Conservation (phyloP, 2,113 vertebrate species). For the Phodopus roborovskii region DNA sequence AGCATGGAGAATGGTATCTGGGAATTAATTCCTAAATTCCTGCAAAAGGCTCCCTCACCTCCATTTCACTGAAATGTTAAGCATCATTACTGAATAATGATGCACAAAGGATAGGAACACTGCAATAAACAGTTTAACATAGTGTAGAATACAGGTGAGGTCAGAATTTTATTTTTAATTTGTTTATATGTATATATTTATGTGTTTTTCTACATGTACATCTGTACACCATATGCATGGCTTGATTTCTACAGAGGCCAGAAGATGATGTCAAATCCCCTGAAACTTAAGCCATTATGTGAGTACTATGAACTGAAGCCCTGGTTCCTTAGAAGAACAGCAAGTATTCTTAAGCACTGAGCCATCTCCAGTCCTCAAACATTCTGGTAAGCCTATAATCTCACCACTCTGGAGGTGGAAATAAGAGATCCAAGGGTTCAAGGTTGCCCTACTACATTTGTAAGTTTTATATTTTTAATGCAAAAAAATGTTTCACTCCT, state of each 20-base stretch:
- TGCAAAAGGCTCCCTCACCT: not conserved
- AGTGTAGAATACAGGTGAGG: not conserved
- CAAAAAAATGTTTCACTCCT: not conserved
- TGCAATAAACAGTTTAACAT: not conserved
- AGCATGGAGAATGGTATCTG: not conserved
- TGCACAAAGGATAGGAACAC: not conserved
- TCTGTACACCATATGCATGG: not conserved
- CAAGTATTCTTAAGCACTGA: not conserved
- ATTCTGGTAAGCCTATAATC: not conserved
- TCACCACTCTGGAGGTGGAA: not conserved
- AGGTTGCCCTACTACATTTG: not conserved
- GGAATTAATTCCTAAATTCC: conserved; percentile 43
- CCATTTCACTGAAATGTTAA: conserved; percentile 61
- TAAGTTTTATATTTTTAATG: not conserved
- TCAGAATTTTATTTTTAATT: not conserved
- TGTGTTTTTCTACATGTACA: not conserved
- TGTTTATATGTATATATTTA: not conserved
- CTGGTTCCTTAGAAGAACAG: not conserved
- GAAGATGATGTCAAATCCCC: not conserved
- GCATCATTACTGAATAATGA: conserved; percentile 30
- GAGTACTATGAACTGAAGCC: not conserved
- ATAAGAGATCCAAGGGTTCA: not conserved
- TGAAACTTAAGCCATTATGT: not conserved
- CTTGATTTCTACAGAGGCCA: not conserved
- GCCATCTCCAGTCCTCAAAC: not conserved